Evolutionary conservation across 2,113 vertebrate genomes (phyloP).

Genomic region (Equus quagga): DNA sequence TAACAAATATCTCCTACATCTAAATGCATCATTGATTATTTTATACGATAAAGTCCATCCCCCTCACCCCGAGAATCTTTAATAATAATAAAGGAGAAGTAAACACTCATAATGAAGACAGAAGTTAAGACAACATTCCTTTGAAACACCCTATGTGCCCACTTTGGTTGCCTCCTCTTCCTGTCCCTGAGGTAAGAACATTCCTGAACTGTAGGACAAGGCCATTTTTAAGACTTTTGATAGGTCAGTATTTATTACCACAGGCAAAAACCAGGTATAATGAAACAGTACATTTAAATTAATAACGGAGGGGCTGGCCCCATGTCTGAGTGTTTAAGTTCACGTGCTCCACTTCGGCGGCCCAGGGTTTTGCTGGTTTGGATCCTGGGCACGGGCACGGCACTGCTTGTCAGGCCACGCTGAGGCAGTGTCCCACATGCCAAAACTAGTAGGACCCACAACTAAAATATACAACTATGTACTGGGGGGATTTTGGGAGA

Average conservation of each 20-base stretch:
- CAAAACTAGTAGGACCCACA: too few species aligned
- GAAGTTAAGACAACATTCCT: neutral
- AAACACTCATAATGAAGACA: neutral
- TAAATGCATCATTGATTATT: neutral
- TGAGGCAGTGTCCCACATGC: too few species aligned
- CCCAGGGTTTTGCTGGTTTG: too few species aligned
- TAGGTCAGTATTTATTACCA: neutral
- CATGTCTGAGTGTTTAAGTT: too few species aligned
- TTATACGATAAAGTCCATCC: neutral
- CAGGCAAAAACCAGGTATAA: neutral
- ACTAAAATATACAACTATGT: too few species aligned
- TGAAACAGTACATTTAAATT: neutral
- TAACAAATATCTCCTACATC: neutral
- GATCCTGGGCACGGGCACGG: too few species aligned
- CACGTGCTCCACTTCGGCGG: too few species aligned
- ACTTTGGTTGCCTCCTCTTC: neutral
- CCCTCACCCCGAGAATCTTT: neutral
- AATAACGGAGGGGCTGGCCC: too few species aligned
- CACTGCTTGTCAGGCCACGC: too few species aligned
- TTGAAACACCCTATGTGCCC: neutral
- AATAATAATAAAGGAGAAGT: neutral
- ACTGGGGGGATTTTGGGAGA: too few species aligned
- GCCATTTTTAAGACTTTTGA: neutral
- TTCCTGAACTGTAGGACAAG: neutral
- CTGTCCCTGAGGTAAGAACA: neutral